Conservation (phyloP, 2,888 invertebrate genomes). For the Spisula subtruncata region DNA sequence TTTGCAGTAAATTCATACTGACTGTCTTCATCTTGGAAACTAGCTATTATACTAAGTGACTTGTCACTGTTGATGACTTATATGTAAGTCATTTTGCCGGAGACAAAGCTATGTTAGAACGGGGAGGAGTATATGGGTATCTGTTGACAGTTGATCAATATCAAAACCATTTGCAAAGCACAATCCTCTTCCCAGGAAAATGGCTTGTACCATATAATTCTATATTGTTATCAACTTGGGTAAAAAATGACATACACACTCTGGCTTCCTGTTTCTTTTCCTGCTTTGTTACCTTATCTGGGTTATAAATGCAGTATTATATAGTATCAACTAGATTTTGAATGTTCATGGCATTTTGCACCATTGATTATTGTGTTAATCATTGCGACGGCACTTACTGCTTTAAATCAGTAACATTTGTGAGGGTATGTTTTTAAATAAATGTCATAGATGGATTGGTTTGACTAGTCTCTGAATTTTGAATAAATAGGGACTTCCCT, state of each 20-base stretch:
- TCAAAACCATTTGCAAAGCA: neutral
- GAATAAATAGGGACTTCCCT: too few relatives aligned
- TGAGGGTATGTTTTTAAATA: too few relatives aligned
- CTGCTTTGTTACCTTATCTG: neutral
- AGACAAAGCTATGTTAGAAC: neutral
- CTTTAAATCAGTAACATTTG: too few relatives aligned
- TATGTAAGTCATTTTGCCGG: conserved; percentile 19
- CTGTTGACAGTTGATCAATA: conserved; percentile 26
- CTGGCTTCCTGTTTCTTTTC: neutral
- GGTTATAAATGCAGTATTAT: neutral
- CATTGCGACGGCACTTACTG: too few relatives aligned
- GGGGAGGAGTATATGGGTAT: neutral
- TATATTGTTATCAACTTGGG: neutral
- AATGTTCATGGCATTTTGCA: neutral
- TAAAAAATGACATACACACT: neutral
- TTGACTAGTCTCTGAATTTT: too few relatives aligned
- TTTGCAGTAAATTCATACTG: conserved; percentile 10
- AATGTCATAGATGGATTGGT: too few relatives aligned
- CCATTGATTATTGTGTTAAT: too few relatives aligned
- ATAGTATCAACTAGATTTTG: neutral
- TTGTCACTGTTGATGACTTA: conserved; percentile 24
- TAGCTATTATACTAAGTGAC: conserved; percentile 22
- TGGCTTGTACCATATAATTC: neutral
- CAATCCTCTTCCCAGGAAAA: neutral
- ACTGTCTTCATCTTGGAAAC: conserved; percentile 6